Evolutionary conservation across 2,113 vertebrate genomes (phyloP).

Genomic region (Coracopsis vasa): DNA sequence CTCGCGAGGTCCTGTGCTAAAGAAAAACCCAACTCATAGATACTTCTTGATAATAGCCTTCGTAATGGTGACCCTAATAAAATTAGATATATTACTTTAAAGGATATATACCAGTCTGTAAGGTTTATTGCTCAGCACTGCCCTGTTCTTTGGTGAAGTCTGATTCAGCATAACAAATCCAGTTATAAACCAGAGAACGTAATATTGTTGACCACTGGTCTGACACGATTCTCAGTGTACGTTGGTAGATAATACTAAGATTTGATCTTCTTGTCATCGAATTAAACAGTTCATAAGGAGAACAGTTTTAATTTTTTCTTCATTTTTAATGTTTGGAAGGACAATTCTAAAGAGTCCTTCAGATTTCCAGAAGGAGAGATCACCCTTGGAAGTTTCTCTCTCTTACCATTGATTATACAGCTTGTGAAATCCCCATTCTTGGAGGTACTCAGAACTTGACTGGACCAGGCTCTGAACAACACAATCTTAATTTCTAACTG

Average conservation of each 20-base stretch:
- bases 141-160: neutral
- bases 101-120: neutral
- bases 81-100: neutral
- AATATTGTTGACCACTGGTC: neutral
- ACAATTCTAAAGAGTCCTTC: accelerated
- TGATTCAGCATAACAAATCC: neutral
- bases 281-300: neutral
- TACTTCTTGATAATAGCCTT: neutral
- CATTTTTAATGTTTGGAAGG: neutral
- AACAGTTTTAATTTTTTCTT: neutral
- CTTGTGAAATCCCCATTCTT: neutral
- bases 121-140: neutral
- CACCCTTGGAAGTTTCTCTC: accelerated
- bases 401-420: neutral
- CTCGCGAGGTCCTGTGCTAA: neutral
- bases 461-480: neutral
- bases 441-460: neutral
- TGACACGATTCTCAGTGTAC: neutral
- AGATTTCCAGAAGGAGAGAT: neutral
- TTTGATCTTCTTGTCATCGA: neutral
- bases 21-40: neutral
- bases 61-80: neutral
- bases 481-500: neutral
- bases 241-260: neutral
- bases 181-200: neutral